phyloP scores from a whole-genome alignment of 1,140 invertebrate species.

The Trichogramma pretiosum region DNA sequence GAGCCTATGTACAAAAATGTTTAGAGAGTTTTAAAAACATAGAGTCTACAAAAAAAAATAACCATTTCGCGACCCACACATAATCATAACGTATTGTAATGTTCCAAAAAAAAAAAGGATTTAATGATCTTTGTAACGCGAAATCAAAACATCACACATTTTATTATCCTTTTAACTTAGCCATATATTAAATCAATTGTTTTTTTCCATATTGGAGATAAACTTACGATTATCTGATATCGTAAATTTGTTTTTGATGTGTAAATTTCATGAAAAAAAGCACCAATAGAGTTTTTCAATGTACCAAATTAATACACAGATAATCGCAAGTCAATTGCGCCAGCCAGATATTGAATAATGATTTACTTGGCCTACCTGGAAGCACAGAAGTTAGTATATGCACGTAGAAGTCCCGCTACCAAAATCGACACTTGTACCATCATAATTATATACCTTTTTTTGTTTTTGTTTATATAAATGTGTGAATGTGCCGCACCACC shows the following conservation, averaged over 20 bases:
- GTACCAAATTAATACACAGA: no score
- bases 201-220: neutral
- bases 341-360: constrained; percentile 38
- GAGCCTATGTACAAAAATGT: constrained; percentile 29
- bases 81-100: no score
- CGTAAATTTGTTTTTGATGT: no score
- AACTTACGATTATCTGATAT: constrained; percentile 1
- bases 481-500: constrained; percentile 41
- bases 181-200: constrained; percentile 1
- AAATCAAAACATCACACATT: constrained; percentile 17
- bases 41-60: no score
- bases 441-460: constrained; percentile 29
- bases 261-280: no score
- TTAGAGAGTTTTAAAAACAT: no score
- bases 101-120: constrained; percentile 5
- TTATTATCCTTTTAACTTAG: constrained; percentile 9
- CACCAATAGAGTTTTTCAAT: no score
- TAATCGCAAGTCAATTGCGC: constrained; percentile 11
- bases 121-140: constrained; percentile 10
- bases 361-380: constrained; percentile 48
- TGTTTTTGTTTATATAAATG: no score
- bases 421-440: constrained; percentile 47
- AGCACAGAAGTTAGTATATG: constrained; percentile 50
- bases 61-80: no score
- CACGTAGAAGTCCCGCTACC: constrained; percentile 46